phyloP scores from a whole-genome alignment of 2,113 vertebrate genomes.

The Myxocyprinus asiaticus region DNA sequence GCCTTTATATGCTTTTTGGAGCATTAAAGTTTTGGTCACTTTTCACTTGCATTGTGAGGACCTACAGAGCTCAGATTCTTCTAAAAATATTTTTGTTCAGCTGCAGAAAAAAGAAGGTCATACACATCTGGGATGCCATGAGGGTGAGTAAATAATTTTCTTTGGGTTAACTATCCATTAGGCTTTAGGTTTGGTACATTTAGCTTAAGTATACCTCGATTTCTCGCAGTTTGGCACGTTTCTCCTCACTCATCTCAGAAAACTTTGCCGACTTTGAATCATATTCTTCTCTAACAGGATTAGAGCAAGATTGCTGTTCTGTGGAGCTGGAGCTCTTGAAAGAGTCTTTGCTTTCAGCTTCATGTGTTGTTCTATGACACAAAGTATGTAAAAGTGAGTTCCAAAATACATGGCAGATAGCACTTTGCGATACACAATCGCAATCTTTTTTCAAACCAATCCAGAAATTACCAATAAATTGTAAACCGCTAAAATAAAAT shows the following conservation, averaged over 20 bases:
- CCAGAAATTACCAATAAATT: not conserved
- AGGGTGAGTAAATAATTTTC: too few species aligned
- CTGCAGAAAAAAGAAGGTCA: too few species aligned
- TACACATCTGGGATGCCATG: too few species aligned
- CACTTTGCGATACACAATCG: not conserved
- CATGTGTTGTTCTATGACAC: conserved; percentile 17
- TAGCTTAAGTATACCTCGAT: conserved; percentile 84
- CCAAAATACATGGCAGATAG: not conserved
- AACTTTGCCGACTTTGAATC: conserved; percentile 86
- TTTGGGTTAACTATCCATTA: too few species aligned
- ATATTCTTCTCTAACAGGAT: conserved; percentile 88
- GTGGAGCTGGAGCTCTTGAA: conserved; percentile 83
- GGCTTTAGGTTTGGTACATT: not conserved
- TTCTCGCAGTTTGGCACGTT: conserved; percentile 92
- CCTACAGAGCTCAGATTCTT: too few species aligned
- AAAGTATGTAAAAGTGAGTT: not conserved
- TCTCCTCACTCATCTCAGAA: conserved; percentile 96
- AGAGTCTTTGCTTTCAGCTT: conserved; percentile 73
- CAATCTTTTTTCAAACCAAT: too few species aligned
- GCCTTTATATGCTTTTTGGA: too few species aligned
- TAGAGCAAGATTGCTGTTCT: conserved; percentile 85
- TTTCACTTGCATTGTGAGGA: too few species aligned
- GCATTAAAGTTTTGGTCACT: too few species aligned
- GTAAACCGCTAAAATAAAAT: not conserved
- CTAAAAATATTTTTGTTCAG: too few species aligned